Evolutionary conservation across 2,113 vertebrate species (phyloP).

Genomic region (Fulmarus glacialis): DNA sequence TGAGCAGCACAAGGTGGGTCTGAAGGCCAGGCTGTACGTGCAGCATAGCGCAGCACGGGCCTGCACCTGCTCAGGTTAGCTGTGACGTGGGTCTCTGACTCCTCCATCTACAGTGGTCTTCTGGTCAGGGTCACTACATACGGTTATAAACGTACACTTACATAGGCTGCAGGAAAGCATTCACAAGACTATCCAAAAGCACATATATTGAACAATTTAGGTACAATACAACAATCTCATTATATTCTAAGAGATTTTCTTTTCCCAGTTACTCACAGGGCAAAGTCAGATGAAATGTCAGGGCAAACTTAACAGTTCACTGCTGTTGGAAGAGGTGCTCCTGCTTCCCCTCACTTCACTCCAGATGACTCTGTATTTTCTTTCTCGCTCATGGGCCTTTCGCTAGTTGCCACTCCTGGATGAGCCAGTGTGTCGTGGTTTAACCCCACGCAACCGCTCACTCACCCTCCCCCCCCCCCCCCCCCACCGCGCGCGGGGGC

Average conservation of each 20-base stretch:
- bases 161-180: background rate
- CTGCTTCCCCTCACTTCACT: background rate
- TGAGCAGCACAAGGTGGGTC: background rate
- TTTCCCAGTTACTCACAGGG: background rate
- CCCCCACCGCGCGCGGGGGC: too few relatives aligned
- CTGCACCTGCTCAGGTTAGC: background rate
- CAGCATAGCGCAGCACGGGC: accelerated
- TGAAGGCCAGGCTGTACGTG: background rate
- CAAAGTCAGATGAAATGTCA: background rate
- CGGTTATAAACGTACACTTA: background rate
- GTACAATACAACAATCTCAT: background rate
- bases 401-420: background rate
- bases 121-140: background rate
- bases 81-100: background rate
- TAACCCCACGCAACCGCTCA: too few relatives aligned
- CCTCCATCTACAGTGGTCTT: too few relatives aligned
- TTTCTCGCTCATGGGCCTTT: background rate
- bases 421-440: too few relatives aligned
- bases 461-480: too few relatives aligned
- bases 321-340: background rate
- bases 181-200: background rate
- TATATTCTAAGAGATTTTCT: background rate
- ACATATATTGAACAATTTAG: background rate
- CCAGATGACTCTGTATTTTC: background rate
- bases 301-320: background rate